Percentiles rank a stretch among this genome's conserved stretches.
Conservation (phyloP, 2,888 invertebrate species). For the Invenusta paracnida region DNA sequence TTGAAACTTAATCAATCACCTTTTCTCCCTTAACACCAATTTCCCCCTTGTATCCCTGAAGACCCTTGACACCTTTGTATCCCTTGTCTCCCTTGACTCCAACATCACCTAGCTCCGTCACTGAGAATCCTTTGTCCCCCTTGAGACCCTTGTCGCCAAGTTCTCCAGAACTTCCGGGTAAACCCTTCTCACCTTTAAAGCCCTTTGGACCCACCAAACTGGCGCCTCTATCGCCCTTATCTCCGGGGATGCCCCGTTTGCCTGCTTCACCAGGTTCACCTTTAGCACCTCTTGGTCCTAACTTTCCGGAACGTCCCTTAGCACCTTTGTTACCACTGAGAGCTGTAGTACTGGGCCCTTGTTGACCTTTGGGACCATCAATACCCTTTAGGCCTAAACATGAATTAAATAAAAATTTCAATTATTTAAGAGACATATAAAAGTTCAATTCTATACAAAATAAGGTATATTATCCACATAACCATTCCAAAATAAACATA, state of each 20-base stretch:
- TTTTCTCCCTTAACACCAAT: too few species aligned
- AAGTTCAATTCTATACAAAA: neutral
- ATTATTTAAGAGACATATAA: too few species aligned
- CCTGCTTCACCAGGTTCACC: slow-evolving; percentile 28
- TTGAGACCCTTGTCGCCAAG: slow-evolving; percentile 35
- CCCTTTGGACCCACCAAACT: neutral
- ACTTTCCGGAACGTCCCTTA: slow-evolving; percentile 6
- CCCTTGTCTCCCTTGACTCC: slow-evolving; percentile 28
- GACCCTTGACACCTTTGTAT: slow-evolving; percentile 6
- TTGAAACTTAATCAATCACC: too few species aligned
- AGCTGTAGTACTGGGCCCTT: slow-evolving; percentile 8
- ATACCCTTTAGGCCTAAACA: neutral
- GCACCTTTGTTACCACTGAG: slow-evolving; percentile 21
- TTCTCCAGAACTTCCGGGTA: slow-evolving; percentile 12
- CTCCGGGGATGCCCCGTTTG: neutral
- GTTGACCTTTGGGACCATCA: slow-evolving; percentile 4
- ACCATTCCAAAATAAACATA: too few species aligned
- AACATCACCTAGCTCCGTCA: neutral
- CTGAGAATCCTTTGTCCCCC: slow-evolving; percentile 30
- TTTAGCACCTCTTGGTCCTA: neutral
- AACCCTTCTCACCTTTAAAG: slow-evolving; percentile 15
- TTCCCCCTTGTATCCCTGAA: neutral
- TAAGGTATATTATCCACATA: too few species aligned
- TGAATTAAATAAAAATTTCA: neutral
- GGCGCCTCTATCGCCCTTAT: slow-evolving; percentile 11